Base-by-base conservation (phyloP, 2,888 invertebrate genomes). In the Vanessa cardui region DNA sequence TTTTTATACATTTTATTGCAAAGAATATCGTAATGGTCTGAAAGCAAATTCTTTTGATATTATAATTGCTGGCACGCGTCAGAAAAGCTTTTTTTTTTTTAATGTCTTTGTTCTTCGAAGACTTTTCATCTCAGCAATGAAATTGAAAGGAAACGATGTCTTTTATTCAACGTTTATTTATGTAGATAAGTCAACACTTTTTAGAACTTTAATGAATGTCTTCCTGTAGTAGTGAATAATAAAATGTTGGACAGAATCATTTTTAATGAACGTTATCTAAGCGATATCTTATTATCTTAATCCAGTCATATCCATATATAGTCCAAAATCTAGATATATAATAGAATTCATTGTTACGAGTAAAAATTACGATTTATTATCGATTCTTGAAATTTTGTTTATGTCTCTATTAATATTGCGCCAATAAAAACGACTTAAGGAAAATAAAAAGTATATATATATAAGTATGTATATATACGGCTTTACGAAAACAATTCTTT, bases 21-120 rank as follows among this genome's bases (percentile, higher is more conserved):
- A 66, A 54, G 54, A 66, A 66, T 66, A 63, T 64, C 61, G 31
- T 64, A 67, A 67, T 70, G 67, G 62, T 60, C 58, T 50, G 50
- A 62, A 64, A 62, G 62, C 50, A 58, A 77, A 70, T 71, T 71
- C 71, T 66, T 72, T 73, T 73, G 72, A 73, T 73, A 77, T 78
- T 77, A 69, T 73, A 73, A 74, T 74, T 80, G 80, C 77, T 76
- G 75, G 78, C 75, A 77, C 79, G 79, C 78, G 77, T 79, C 78
- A 80, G 74, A 70, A 74, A 75, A 74, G 76, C 75, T 78, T 79
- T 79, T 75, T 39, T 39, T 76, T 74, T 39, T 76, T 74, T 77
- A 80, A 81, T 78, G 75, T 80, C 79, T 81, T 83, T 85, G 80
- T 82, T 81, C 79, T 78, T 73, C 69, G 75, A 73, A 74, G 71